These are phyloP conservation scores for Pteropus rufus DNA, from an alignment of 2,797 vertebrate genomes.

Conservation along the genomic window DNA sequence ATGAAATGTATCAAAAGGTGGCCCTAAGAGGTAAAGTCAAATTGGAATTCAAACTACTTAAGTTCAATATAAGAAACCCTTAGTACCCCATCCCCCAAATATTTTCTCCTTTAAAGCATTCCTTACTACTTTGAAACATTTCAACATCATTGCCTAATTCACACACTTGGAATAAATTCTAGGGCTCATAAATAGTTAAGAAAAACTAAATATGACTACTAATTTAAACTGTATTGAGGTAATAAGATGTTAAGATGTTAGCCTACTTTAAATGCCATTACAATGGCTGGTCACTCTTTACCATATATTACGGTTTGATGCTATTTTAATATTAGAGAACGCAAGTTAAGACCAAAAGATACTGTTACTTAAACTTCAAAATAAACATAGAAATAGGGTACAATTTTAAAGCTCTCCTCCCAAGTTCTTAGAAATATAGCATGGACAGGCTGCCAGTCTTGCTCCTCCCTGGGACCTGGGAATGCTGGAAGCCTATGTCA, in stretches of 20 bases:
- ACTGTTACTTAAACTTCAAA: constrained; percentile 26
- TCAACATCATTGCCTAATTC: constrained; percentile 14
- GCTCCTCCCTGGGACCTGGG: background rate
- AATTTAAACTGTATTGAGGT: constrained; percentile 23
- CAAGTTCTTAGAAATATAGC: constrained; percentile 26
- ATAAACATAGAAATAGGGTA: background rate
- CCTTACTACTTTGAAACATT: background rate
- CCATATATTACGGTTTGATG: background rate
- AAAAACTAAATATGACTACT: constrained; percentile 34
- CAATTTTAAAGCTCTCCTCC: constrained; percentile 20
- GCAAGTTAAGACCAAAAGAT: background rate
- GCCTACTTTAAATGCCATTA: background rate
- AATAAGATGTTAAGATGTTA: background rate
- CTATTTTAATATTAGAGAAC: constrained; percentile 3
- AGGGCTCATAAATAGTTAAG: background rate
- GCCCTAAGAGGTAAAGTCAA: background rate
- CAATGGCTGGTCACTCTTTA: constrained; percentile 11
- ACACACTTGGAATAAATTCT: constrained; percentile 40
- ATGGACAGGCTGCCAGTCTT: background rate
- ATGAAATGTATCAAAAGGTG: constrained; percentile 23
- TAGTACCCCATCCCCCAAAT: background rate
- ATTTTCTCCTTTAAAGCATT: constrained; percentile 22
- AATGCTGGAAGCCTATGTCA: background rate
- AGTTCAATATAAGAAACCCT: background rate
- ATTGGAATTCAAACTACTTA: constrained; percentile 17